A percentile compares a stretch with the other conserved stretches of the same genome.
phyloP scores from a whole-genome alignment of 2,888 invertebrate species.

The Aphidoletes aphidimyza region DNA sequence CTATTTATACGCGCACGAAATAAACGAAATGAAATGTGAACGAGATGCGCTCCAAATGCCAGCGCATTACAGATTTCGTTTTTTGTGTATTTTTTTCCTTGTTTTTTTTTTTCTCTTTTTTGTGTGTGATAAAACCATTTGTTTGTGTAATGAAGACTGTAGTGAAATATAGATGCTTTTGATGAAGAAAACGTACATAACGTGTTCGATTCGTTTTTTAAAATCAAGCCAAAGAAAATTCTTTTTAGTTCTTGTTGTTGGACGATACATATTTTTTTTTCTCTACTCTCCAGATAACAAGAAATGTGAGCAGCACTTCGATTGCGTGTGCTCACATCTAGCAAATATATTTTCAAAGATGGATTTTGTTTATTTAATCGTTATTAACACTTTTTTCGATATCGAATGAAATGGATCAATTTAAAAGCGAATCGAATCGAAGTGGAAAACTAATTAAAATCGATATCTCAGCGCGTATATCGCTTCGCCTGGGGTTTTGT shows the following conservation, averaged over 20 bases:
- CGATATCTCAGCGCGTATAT: neutral
- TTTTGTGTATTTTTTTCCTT: neutral
- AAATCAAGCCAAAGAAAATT: neutral
- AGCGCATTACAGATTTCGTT: constrained; percentile 7
- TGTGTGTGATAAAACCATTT: constrained; percentile 40
- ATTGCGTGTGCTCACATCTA: neutral
- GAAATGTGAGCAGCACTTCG: neutral
- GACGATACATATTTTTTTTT: neutral
- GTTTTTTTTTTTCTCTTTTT: neutral
- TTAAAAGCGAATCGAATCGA: constrained; percentile 3
- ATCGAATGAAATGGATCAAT: constrained; percentile 39
- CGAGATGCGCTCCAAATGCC: constrained; percentile 30
- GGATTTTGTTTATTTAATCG: constrained; percentile 22
- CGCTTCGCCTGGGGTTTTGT: too few species aligned
- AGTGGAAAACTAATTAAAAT: constrained; percentile 19
- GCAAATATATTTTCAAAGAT: constrained; percentile 5
- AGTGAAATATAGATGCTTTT: constrained; percentile 50
- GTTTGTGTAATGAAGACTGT: constrained; percentile 24
- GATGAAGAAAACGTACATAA: constrained; percentile 16
- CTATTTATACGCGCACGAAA: constrained; percentile 51
- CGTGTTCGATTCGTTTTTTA: neutral
- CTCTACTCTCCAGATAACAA: constrained; percentile 4
- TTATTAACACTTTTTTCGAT: constrained; percentile 9
- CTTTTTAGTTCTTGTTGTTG: neutral
- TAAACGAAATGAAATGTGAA: constrained; percentile 43